These are phyloP conservation scores for Sceloporus undulatus DNA, from an alignment of 2,113 vertebrate species.

Conservation along the genomic window DNA sequence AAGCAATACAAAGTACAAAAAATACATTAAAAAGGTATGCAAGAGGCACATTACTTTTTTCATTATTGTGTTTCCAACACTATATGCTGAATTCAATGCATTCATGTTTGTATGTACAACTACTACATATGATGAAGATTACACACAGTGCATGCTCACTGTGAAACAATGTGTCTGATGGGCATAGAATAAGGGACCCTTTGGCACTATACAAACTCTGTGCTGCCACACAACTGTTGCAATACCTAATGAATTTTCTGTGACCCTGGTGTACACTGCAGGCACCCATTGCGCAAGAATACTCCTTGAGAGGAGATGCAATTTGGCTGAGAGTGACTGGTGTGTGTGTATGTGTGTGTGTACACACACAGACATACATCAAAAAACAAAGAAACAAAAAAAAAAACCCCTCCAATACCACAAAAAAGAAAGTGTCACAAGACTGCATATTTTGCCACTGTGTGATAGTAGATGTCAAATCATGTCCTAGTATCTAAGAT, in stretches of 20 bases:
- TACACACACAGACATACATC: too few relatives aligned
- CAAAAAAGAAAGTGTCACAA: neutral
- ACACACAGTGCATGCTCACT: neutral
- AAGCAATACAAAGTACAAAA: too few relatives aligned
- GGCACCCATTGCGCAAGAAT: neutral
- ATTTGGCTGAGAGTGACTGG: neutral
- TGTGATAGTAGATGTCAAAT: constrained; percentile 5
- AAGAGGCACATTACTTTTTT: neutral
- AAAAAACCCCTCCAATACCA: neutral
- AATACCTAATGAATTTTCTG: neutral
- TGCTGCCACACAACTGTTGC: neutral
- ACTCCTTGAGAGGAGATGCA: neutral
- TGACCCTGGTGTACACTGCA: neutral
- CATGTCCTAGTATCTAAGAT: constrained; percentile 26
- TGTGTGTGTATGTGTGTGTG: too few relatives aligned
- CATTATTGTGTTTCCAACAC: neutral
- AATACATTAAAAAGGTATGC: too few relatives aligned
- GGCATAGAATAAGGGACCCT: neutral
- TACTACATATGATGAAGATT: neutral
- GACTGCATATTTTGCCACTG: neutral
- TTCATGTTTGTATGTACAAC: neutral
- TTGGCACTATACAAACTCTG: neutral
- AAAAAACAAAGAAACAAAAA: too few relatives aligned
- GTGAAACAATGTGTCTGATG: neutral
- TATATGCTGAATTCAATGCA: neutral